These are phyloP conservation scores for Blastobasis adustella DNA, from an alignment of 2,888 invertebrate species.

Conservation along the genomic window DNA sequence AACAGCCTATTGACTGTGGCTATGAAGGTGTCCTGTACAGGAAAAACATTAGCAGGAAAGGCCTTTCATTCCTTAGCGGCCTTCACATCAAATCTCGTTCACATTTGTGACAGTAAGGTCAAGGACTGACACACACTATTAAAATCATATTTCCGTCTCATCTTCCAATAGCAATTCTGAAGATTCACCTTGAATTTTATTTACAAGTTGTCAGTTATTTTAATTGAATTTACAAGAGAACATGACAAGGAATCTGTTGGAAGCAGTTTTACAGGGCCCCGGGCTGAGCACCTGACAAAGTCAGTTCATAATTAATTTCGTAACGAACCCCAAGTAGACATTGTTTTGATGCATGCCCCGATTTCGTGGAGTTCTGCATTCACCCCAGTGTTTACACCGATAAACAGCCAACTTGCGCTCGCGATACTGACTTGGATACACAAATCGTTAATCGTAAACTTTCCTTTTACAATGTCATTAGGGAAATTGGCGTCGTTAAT, in stretches of 20 bases:
- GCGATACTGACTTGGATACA: slow-evolving; percentile 25
- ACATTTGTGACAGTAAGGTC: no score
- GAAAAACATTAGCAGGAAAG: no score
- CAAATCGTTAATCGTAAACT: slow-evolving; percentile 57
- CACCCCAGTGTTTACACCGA: neutral
- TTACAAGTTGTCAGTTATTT: no score
- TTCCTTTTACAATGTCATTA: slow-evolving; percentile 72
- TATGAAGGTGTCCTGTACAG: no score
- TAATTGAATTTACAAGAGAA: slow-evolving; percentile 34
- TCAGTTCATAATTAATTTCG: slow-evolving; percentile 60
- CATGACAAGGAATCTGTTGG: slow-evolving; percentile 29
- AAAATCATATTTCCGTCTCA: no score
- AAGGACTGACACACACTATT: no score
- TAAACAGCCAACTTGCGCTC: slow-evolving; percentile 6
- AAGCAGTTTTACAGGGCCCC: slow-evolving; percentile 29
- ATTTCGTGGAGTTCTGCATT: neutral
- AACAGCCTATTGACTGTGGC: no score
- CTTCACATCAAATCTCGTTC: no score
- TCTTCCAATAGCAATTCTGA: no score
- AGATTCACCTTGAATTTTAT: no score
- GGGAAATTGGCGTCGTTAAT: slow-evolving; percentile 70
- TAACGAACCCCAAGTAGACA: slow-evolving; percentile 33
- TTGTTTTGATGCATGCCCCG: slow-evolving; percentile 17
- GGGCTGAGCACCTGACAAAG: slow-evolving; percentile 48
- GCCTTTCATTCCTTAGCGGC: no score